These are phyloP conservation scores for Xiphorhynchus elegans DNA, from an alignment of 2,113 vertebrate species.

Conservation along the genomic window DNA sequence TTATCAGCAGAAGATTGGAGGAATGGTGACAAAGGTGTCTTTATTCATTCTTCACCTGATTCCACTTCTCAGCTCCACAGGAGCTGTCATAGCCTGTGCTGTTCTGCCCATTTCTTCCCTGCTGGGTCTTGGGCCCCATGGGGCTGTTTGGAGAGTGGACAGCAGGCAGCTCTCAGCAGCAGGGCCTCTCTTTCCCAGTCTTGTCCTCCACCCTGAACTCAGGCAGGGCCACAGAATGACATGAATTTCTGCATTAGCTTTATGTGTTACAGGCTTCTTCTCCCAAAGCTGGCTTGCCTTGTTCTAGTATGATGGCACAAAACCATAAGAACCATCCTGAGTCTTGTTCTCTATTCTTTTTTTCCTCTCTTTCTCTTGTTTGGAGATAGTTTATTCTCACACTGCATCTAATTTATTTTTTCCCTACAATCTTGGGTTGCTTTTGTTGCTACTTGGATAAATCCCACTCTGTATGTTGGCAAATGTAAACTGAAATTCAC, in stretches of 20 bases:
- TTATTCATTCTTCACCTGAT: slow-evolving; percentile 20
- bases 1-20: not conserved
- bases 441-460: slow-evolving; percentile 5
- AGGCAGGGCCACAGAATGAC: not conserved
- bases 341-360: not conserved
- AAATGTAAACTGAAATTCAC: slow-evolving; percentile 43
- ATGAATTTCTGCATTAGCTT: not conserved
- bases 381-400: not conserved
- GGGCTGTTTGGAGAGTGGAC: not conserved
- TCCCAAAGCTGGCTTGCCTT: not conserved
- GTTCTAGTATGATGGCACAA: not conserved
- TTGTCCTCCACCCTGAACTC: not conserved
- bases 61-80: not conserved
- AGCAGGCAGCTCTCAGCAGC: not conserved
- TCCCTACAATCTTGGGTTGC: not conserved
- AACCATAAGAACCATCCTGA: not conserved
- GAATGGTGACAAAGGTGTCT: not conserved
- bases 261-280: not conserved
- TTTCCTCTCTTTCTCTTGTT: not conserved
- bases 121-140: not conserved
- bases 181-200: not conserved
- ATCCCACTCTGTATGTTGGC: not conserved
- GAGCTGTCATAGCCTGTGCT: not conserved
- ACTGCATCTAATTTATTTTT: not conserved
- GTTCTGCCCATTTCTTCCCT: not conserved